Percentiles rank a stretch among this genome's conserved stretches.
These are phyloP conservation scores for Caenorhabditis tropicalis DNA, from an alignment of 1,140 invertebrate genomes.

Conservation along the genomic window DNA sequence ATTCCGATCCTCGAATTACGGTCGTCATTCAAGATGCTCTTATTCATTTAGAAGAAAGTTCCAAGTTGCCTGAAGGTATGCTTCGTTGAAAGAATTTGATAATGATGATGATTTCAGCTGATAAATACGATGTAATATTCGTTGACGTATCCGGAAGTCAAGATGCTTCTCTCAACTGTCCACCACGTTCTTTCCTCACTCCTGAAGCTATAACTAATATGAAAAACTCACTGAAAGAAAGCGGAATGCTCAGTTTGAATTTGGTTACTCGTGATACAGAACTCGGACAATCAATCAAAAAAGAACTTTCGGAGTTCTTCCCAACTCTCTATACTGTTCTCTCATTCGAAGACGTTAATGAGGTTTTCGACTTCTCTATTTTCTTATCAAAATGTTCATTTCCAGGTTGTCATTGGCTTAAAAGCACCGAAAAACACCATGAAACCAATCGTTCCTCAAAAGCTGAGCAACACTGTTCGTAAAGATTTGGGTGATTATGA, in stretches of 20 bases:
- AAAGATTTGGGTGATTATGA: background rate
- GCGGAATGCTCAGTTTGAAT: conserved; percentile 63
- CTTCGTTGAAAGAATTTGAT: conserved; percentile 24
- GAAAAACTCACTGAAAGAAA: conserved; percentile 56
- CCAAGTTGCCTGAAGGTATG: conserved; percentile 45
- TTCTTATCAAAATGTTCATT: background rate
- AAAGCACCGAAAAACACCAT: conserved; percentile 5
- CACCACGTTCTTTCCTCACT: conserved; percentile 61
- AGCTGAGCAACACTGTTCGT: conserved; percentile 30
- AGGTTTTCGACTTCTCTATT: no score
- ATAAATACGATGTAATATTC: conserved; percentile 66
- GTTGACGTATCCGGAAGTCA: conserved; percentile 61
- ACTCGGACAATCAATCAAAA: background rate
- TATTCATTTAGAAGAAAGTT: conserved; percentile 58
- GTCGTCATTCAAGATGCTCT: conserved; percentile 61
- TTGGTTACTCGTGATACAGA: conserved; percentile 58
- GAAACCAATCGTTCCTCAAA: conserved; percentile 2
- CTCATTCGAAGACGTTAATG: conserved; percentile 13
- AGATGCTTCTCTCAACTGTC: conserved; percentile 61
- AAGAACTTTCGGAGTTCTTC: background rate
- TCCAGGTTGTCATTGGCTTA: background rate
- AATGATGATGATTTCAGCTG: background rate
- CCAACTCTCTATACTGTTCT: conserved; percentile 25
- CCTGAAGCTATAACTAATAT: conserved; percentile 52
- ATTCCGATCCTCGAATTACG: conserved; percentile 47